phyloP scores from a whole-genome alignment of 2,113 vertebrate species.

The Setophaga coronata region DNA sequence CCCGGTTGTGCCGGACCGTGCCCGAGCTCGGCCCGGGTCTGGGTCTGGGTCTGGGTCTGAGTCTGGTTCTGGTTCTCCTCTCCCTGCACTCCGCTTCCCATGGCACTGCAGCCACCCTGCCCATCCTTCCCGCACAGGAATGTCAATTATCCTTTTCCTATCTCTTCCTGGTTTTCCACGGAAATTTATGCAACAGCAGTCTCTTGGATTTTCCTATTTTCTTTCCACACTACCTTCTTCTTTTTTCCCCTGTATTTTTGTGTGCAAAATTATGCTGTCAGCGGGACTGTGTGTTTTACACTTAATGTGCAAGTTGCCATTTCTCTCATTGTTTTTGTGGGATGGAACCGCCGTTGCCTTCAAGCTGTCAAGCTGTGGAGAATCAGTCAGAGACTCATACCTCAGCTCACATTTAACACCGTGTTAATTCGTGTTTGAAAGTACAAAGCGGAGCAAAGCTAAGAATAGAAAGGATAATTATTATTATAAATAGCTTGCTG shows the following conservation, averaged over 20 bases:
- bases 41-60: no score
- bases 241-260: neutral
- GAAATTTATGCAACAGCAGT: rapidly evolving
- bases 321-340: neutral
- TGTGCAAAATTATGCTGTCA: neutral
- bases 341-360: neutral
- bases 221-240: rapidly evolving
- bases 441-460: slow-evolving; percentile 46
- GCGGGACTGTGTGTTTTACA: neutral
- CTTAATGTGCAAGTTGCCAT: neutral
- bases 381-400: neutral
- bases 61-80: neutral
- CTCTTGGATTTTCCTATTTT: neutral
- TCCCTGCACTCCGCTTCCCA: rapidly evolving
- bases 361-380: neutral
- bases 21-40: neutral
- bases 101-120: rapidly evolving
- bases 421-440: slow-evolving; percentile 33
- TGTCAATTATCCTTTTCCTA: neutral
- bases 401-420: neutral
- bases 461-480: slow-evolving; percentile 54
- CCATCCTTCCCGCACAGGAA: neutral
- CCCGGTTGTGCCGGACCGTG: neutral
- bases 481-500: slow-evolving; percentile 55
- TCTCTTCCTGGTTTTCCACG: neutral